These are phyloP conservation scores for Macrotrachela quadricornifera DNA, from an alignment of 1,140 invertebrate species.

Conservation along the genomic window DNA sequence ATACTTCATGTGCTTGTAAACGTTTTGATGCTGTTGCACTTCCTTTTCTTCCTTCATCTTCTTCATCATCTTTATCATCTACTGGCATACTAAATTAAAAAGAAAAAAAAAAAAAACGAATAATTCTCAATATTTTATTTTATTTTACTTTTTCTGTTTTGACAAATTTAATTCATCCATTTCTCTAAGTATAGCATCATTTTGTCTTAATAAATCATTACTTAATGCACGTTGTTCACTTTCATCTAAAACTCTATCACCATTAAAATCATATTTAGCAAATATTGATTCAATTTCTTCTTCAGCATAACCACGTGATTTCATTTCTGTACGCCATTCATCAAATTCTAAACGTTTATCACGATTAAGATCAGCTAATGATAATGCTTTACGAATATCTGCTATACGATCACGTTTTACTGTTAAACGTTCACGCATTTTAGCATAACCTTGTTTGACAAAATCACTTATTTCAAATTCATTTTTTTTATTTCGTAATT, in stretches of 20 bases:
- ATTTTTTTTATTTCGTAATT: slow-evolving; percentile 3
- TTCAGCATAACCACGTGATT: slow-evolving; percentile 38
- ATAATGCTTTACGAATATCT: slow-evolving; percentile 31
- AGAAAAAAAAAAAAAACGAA: background rate
- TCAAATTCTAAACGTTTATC: slow-evolving; percentile 5
- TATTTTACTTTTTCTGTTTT: background rate
- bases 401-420: slow-evolving; percentile 25
- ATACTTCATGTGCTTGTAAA: slow-evolving; percentile 1
- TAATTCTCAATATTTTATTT: background rate
- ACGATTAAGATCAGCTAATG: slow-evolving; percentile 9
- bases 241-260: slow-evolving; percentile 34
- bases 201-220: slow-evolving; percentile 4
- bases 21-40: background rate
- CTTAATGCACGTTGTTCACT: slow-evolving; percentile 25
- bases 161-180: slow-evolving; percentile 10
- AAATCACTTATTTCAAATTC: slow-evolving; percentile 3
- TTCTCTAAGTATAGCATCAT: slow-evolving; percentile 16
- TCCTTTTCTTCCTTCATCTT: background rate
- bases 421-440: slow-evolving; percentile 26
- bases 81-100: background rate
- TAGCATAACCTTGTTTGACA: slow-evolving; percentile 14
- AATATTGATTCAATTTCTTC: slow-evolving; percentile 47
- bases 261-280: slow-evolving; percentile 40
- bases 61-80: background rate
- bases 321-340: slow-evolving; percentile 5